phyloP scores from a whole-genome alignment of 2,888 invertebrate species.

The Diaprepes abbreviatus region DNA sequence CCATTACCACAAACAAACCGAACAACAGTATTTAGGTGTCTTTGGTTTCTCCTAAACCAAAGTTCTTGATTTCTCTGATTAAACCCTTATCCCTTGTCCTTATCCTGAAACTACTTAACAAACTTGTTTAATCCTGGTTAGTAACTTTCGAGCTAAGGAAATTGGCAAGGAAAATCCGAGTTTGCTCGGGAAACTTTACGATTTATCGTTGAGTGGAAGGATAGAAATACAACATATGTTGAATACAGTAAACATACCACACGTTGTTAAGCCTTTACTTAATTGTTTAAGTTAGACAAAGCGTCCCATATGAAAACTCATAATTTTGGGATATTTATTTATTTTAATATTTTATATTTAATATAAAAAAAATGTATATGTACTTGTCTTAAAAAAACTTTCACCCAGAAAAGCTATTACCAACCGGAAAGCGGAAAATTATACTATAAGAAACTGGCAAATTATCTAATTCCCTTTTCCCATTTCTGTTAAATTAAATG shows the following conservation, averaged over 20 bases:
- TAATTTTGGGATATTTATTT: too few relatives aligned
- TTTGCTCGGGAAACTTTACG: neutral
- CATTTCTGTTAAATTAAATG: too few relatives aligned
- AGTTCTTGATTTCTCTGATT: slow-evolving; percentile 13
- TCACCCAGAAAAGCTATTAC: too few relatives aligned
- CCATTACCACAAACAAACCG: neutral
- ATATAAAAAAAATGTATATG: too few relatives aligned
- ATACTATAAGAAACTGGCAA: too few relatives aligned
- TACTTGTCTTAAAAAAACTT: too few relatives aligned
- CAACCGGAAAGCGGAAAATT: too few relatives aligned
- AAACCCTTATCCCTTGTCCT: slow-evolving; percentile 6
- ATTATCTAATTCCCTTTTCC: too few relatives aligned
- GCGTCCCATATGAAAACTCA: too few relatives aligned
- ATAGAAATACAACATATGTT: neutral
- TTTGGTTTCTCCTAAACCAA: neutral
- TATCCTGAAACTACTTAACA: slow-evolving; percentile 7
- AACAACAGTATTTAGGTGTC: neutral
- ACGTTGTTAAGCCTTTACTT: too few relatives aligned
- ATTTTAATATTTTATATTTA: too few relatives aligned
- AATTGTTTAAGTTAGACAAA: too few relatives aligned
- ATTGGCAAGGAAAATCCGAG: neutral
- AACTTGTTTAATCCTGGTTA: slow-evolving; percentile 10
- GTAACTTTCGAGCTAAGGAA: slow-evolving; percentile 1
- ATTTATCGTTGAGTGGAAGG: neutral
- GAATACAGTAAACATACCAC: neutral